Evolutionary conservation across 2,888 invertebrate genomes (phyloP).

Genomic region (Lacanobia wlatinum): DNA sequence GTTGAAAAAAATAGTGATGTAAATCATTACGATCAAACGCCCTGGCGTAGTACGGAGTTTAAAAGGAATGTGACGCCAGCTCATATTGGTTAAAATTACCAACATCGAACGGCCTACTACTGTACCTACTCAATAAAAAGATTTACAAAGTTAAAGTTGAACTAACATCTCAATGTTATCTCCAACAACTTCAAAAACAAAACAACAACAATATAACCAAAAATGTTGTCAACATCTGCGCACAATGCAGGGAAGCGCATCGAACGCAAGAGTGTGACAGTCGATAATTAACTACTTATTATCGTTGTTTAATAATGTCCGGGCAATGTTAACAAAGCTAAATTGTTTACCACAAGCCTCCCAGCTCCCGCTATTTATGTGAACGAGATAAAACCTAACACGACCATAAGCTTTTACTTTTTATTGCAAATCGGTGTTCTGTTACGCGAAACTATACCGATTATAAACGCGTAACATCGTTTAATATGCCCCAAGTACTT

Average conservation of each 20-base stretch:
- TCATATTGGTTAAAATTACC: too few species aligned
- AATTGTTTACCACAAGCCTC: slow-evolving; percentile 76
- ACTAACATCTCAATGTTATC: background rate
- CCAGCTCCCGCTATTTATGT: slow-evolving; percentile 79
- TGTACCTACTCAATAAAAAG: background rate
- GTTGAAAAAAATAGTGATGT: background rate
- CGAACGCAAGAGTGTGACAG: slow-evolving; percentile 75
- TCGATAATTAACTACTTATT: slow-evolving; percentile 86
- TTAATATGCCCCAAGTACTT: slow-evolving; percentile 59
- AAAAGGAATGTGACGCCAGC: too few species aligned
- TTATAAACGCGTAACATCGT: slow-evolving; percentile 70
- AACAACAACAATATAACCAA: slow-evolving; percentile 22
- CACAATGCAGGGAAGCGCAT: slow-evolving; percentile 61
- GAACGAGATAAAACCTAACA: slow-evolving; percentile 80
- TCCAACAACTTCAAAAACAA: background rate
- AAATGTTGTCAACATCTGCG: slow-evolving; percentile 69
- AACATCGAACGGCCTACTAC: too few species aligned
- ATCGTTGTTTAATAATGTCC: slow-evolving; percentile 81
- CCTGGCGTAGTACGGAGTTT: background rate
- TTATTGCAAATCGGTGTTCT: slow-evolving; percentile 79
- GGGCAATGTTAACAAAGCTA: slow-evolving; percentile 83
- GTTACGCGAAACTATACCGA: slow-evolving; percentile 75
- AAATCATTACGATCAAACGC: background rate
- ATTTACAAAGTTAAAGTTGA: background rate
- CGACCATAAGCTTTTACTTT: slow-evolving; percentile 78